Evolutionary conservation across 64 coral and sea anemone species (phyloP).

Genomic region (Acropora yongei): DNA sequence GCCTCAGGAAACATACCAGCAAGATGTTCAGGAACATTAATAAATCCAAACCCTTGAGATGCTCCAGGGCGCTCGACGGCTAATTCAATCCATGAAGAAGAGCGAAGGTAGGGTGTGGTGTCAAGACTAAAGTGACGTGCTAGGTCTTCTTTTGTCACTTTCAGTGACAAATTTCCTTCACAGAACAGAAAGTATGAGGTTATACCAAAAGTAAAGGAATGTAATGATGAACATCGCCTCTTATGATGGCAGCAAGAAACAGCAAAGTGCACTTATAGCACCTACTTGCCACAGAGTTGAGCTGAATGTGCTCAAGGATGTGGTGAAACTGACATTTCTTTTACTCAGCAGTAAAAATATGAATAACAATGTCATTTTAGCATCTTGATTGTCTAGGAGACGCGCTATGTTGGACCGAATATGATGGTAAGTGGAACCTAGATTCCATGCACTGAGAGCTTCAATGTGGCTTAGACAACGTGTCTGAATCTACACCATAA

Average conservation of each 20-base stretch:
- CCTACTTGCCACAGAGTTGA: neutral
- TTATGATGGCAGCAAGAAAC: no score
- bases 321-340: neutral
- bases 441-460: no score
- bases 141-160: slow-evolving; percentile 83
- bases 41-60: slow-evolving; percentile 78
- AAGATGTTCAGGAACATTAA: slow-evolving; percentile 84
- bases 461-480: no score
- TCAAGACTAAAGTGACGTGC: slow-evolving; percentile 80
- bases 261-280: no score
- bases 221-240: no score
- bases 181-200: neutral
- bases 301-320: neutral
- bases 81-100: slow-evolving; percentile 89
- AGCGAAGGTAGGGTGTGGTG: slow-evolving; percentile 83
- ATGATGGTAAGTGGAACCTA: no score
- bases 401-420: no score
- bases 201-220: neutral
- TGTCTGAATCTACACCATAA: no score
- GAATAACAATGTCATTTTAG: no score
- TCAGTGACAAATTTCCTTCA: slow-evolving; percentile 82
- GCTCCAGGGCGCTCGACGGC: slow-evolving; percentile 58
- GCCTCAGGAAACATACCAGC: slow-evolving; percentile 25
- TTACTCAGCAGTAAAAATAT: neutral
- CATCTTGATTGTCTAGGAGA: no score